These are phyloP conservation scores for Mormyrops boulengeri DNA, from an alignment of 2,797 vertebrate species.

Conservation along the genomic window DNA sequence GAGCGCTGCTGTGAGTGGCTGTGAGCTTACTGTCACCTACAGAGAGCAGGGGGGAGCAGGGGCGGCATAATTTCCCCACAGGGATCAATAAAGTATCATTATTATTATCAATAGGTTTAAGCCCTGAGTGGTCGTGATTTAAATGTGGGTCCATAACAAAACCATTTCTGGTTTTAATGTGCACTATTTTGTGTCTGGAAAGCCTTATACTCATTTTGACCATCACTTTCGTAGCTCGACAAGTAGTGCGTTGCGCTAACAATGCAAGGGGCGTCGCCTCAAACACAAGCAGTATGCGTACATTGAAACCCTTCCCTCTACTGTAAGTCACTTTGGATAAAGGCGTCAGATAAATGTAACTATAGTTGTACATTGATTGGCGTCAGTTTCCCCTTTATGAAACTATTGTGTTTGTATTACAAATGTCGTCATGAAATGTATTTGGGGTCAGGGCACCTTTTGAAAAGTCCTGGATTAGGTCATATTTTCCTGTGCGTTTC, in stretches of 20 bases:
- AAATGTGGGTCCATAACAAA: not conserved
- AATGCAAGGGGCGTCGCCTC: not conserved
- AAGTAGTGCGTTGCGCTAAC: not conserved
- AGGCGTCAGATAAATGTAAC: not conserved
- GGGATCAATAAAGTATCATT: not conserved
- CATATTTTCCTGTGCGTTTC: not conserved
- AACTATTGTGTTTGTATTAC: not conserved
- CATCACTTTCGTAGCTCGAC: not conserved
- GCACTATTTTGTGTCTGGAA: not conserved
- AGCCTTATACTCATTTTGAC: not conserved
- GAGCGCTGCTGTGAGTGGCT: too few relatives aligned
- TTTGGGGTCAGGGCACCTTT: not conserved
- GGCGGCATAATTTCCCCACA: not conserved
- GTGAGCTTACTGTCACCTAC: not conserved
- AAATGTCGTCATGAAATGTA: not conserved
- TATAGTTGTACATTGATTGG: not conserved
- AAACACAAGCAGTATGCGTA: not conserved
- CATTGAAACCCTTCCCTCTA: not conserved
- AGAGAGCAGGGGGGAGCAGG: too few relatives aligned
- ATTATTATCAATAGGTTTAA: not conserved
- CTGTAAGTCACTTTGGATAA: not conserved
- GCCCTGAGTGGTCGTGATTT: not conserved
- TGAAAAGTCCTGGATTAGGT: not conserved
- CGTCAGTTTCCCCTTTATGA: not conserved
- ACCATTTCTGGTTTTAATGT: not conserved